Evolutionary conservation across 2,888 invertebrate species (phyloP), one percentile per base, ranked within the genome.

Genomic region (Hofmannophila pseudospretella): DNA sequence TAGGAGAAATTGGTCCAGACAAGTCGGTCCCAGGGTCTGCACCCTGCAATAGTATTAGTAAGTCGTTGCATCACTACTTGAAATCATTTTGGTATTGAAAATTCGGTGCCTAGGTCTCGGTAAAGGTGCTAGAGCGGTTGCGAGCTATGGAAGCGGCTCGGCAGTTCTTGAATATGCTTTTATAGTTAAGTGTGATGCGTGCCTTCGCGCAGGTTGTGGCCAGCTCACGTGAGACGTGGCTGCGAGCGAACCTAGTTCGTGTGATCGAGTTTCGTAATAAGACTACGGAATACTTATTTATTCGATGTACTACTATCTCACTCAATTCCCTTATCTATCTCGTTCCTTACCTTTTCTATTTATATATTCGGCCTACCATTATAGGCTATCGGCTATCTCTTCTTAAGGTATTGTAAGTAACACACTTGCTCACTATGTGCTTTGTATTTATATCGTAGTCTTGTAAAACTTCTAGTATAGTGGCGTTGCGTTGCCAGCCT

Each of bases 341-440:
- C 47, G 43, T 38, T 41, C 35, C 44, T 41, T 41, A 34, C 41
- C 45, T 29, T 52, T 41, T 42, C 42, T 28, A 19, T 19, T 12
- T 12, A 27, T 22, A 23, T 41, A 34, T 42, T 41, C 34, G 42
- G 22, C 34, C 10, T 39, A 42, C 8, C 47, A 51, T 32, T 41
- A 36, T 42, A 44, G 52, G 52, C 54, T 40, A 48, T 45, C 55
- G 55, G 49, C 53, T 50, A 45, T 50, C 42, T 41, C 23, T 23
- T 53, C 49, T 54, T 72, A 68, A 74, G 68, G 69, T 39, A 45
- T 46, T 51, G 36, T 61, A 59, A 54, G 73, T 67, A 66, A 73
- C 67, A 44, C 63, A 65, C 67, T 80, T 77, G 82, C 82, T 81
- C 84, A 79, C 73, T 65, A 49, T 59, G 70, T 69, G 82, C 82